Evolutionary conservation across 2,797 vertebrate species (phyloP), one percentile per base, ranked within the genome.

Genomic region (Acomys russatus): DNA sequence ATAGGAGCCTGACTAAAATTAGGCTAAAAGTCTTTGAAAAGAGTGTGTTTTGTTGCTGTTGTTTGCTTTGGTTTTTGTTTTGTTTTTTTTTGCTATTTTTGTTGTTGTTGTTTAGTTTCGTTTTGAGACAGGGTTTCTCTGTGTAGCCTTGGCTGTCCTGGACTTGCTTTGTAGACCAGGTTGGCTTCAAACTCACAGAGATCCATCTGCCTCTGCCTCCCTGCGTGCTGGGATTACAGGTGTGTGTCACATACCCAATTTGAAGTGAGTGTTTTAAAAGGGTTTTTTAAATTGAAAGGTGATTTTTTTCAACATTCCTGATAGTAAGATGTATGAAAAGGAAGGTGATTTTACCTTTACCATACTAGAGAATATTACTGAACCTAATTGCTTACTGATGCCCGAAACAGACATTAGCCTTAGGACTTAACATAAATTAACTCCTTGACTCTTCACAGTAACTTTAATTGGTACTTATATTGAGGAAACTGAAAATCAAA

Each of bases 401-500:
- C 85, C 20, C 82, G n/a, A 23, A 66, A n/a, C 51, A 95, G 35
- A 38, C 9, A 11, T 6, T 92, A 44, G 44, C 86, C 74, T 90
- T 18, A 85, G 49, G 77, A 88, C 59, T 94, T 96, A 28, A 90
- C 56, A 66, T 87, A 87, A 91, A 84, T 97, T 90, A 82, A 59
- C 70, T 85, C 35, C 80, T 23, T 68, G 73, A 90, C 92, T 94
- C 33, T n/a, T 92, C 82, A 84, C 14, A n/a, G 17, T 93, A 89
- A 94, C 68, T 54, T 63, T 95, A 92, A 66, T 22, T 95, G 79
- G 22, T 54, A 30, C 59, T 96, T 85, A 89, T 44, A 64, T 4
- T 64, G 76, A 91, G 83, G 63, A 92, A 95, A 86, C 30, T 66
- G 89, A 92, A 95, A 92, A 71, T 90, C 89, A 91, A 80, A 78